Conservation (phyloP, 2,888 invertebrate genomes). For the Dryobotodes eremita region DNA sequence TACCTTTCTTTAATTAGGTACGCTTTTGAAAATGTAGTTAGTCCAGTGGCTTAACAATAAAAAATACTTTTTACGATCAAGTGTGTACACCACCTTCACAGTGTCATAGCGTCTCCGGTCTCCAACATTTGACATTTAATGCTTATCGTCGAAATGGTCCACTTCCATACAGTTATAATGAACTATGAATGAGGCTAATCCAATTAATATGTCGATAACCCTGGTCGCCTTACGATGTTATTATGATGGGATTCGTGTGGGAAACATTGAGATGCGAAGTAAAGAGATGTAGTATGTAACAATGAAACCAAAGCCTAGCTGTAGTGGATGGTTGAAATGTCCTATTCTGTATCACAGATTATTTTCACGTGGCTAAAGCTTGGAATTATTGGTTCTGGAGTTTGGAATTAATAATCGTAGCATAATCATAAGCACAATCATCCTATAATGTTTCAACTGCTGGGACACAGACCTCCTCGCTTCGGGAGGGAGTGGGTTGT, state of each 20-base stretch:
- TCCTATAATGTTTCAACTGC: too few relatives aligned
- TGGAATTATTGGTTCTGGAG: not conserved
- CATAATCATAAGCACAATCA: too few relatives aligned
- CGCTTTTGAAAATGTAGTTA: not conserved
- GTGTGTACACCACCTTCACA: slow-evolving; percentile 35
- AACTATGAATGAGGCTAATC: slow-evolving; percentile 61
- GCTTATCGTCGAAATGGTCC: slow-evolving; percentile 41
- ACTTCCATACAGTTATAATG: slow-evolving; percentile 58
- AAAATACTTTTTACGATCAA: not conserved
- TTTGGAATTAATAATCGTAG: not conserved
- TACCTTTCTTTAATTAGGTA: not conserved
- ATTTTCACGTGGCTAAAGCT: not conserved
- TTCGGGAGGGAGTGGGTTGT: too few relatives aligned
- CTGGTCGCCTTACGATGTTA: slow-evolving; percentile 18
- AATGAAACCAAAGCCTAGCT: not conserved
- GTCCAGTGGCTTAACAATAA: not conserved
- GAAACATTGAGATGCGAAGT: slow-evolving; percentile 19
- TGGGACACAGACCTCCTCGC: too few relatives aligned
- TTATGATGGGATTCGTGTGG: slow-evolving; percentile 39
- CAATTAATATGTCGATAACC: slow-evolving; percentile 56
- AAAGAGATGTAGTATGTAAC: not conserved
- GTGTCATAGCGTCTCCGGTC: slow-evolving; percentile 24
- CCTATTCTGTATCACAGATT: not conserved
- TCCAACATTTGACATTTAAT: slow-evolving; percentile 58
- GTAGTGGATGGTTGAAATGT: not conserved